Percentiles rank a stretch among this genome's conserved stretches.
Conservation (phyloP, 2,113 vertebrate genomes). For the Colistium nudipinnis region DNA sequence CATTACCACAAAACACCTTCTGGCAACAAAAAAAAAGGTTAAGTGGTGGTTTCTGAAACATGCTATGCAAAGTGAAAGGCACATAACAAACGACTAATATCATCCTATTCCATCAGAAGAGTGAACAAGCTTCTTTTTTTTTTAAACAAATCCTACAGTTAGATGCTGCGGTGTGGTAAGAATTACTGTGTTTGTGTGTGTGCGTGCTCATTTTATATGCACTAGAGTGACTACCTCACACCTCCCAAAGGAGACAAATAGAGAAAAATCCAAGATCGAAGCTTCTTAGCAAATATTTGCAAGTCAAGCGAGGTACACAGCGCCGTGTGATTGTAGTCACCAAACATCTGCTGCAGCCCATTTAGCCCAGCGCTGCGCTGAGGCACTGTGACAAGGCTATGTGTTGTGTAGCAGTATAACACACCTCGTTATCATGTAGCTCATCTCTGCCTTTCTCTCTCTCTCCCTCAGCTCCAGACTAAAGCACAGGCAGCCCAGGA, state of each 20-base stretch:
- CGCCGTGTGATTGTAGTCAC: slow-evolving; percentile 66
- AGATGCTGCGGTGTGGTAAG: neutral
- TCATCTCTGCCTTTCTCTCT: slow-evolving; percentile 64
- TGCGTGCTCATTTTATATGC: slow-evolving; percentile 30
- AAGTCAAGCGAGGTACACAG: slow-evolving; percentile 64
- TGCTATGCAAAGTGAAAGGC: neutral
- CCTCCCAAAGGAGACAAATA: slow-evolving; percentile 42
- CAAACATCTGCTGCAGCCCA: slow-evolving; percentile 77
- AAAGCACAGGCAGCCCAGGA: slow-evolving; percentile 63
- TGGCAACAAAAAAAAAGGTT: neutral
- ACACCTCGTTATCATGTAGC: slow-evolving; percentile 78
- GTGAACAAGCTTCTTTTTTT: neutral
- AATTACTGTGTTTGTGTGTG: neutral
- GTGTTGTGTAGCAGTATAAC: slow-evolving; percentile 71
- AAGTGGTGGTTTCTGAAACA: neutral
- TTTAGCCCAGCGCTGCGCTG: slow-evolving; percentile 68
- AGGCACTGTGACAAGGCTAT: slow-evolving; percentile 66
- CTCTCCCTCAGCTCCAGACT: slow-evolving; percentile 55
- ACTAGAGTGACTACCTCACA: slow-evolving; percentile 41
- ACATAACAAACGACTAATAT: slow-evolving; percentile 25
- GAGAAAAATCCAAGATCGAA: slow-evolving; percentile 64
- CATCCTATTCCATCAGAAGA: slow-evolving; percentile 16
- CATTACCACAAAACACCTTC: neutral
- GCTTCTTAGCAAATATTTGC: slow-evolving; percentile 79
- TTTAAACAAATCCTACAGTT: slow-evolving; percentile 8